Percentiles rank a stretch among this genome's conserved stretches.
Conservation (phyloP, 2,888 invertebrate genomes). For the Scrobipalpa atriplicella region DNA sequence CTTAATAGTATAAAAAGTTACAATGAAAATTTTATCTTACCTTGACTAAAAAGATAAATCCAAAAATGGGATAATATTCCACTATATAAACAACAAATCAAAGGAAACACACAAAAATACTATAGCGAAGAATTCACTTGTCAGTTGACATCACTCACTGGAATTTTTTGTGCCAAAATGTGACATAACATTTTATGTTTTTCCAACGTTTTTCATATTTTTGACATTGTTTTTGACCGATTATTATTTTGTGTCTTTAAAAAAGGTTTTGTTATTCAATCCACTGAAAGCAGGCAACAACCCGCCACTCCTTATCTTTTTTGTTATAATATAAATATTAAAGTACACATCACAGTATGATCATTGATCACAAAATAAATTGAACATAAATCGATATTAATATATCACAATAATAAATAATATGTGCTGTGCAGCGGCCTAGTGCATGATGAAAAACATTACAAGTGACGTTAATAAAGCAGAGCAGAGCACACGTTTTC, state of each 20-base stretch:
- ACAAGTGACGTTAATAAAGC: slow-evolving; percentile 18
- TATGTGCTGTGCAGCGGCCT: slow-evolving; percentile 37
- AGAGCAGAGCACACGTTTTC: not conserved
- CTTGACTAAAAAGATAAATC: not conserved
- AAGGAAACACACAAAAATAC: not conserved
- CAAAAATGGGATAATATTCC: not conserved
- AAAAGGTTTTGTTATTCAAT: not conserved
- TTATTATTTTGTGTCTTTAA: not conserved
- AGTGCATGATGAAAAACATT: slow-evolving; percentile 37
- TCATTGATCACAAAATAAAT: not conserved
- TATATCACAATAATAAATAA: not conserved
- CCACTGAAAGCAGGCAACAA: too few relatives aligned
- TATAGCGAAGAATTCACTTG: slow-evolving; percentile 24
- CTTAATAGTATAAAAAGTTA: too few relatives aligned
- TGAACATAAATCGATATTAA: not conserved
- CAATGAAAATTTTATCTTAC: too few relatives aligned
- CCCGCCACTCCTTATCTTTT: too few relatives aligned
- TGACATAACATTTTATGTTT: not conserved
- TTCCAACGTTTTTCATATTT: not conserved
- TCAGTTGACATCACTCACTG: slow-evolving; percentile 24
- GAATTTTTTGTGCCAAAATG: slow-evolving; percentile 22
- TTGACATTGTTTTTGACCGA: not conserved
- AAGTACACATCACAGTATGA: not conserved
- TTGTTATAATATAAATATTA: too few relatives aligned
- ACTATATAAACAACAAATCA: not conserved